phyloP scores from a whole-genome alignment of 2,888 invertebrate genomes.

The Spialia ferax region DNA sequence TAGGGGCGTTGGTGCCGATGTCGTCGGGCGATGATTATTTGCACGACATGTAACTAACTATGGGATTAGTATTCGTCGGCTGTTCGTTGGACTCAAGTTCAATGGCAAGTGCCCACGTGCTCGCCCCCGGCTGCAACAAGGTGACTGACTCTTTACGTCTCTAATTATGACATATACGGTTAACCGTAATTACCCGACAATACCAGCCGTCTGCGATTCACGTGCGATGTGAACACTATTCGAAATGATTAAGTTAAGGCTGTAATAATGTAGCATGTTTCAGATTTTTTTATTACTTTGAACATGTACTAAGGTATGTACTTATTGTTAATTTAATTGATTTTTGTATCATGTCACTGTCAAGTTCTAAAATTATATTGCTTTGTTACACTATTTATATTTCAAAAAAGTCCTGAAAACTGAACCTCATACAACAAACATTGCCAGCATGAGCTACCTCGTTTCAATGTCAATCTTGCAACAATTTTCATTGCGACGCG shows the following conservation, averaged over 20 bases:
- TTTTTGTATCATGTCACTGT: too few species aligned
- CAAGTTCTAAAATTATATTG: too few species aligned
- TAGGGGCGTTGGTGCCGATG: slow-evolving; percentile 11
- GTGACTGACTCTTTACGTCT: slow-evolving; percentile 73
- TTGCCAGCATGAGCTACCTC: too few species aligned
- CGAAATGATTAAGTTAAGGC: slow-evolving; percentile 1
- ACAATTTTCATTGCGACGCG: too few species aligned
- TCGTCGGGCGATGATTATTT: slow-evolving; percentile 31
- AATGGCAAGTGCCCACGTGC: slow-evolving; percentile 79
- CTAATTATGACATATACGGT: slow-evolving; percentile 64
- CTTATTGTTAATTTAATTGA: too few species aligned
- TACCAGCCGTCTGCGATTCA: slow-evolving; percentile 36
- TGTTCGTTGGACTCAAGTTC: slow-evolving; percentile 68
- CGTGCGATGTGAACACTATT: slow-evolving; percentile 14
- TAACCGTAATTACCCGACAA: slow-evolving; percentile 65
- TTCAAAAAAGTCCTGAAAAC: too few species aligned
- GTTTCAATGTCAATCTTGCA: too few species aligned
- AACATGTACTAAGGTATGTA: too few species aligned
- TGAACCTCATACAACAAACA: not conserved
- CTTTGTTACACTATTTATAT: too few species aligned
- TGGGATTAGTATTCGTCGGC: slow-evolving; percentile 68
- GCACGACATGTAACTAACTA: slow-evolving; percentile 43
- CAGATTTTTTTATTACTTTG: too few species aligned
- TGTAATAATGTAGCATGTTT: not conserved
- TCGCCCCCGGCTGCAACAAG: slow-evolving; percentile 68